phyloP scores from a whole-genome alignment of 2,113 vertebrate species.

The Carassius gibelio region DNA sequence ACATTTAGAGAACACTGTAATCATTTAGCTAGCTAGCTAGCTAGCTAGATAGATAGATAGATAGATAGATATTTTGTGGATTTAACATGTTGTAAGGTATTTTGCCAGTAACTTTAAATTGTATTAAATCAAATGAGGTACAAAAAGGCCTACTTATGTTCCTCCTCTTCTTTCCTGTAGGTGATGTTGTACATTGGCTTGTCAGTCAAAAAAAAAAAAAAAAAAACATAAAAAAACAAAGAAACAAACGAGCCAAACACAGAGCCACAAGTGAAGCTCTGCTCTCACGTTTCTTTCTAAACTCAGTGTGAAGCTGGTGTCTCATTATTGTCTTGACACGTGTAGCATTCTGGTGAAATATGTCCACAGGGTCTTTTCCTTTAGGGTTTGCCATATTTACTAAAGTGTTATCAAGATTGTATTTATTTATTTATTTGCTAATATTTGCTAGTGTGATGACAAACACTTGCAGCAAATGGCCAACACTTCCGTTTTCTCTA shows the following conservation, averaged over 20 bases:
- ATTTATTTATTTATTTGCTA: too few relatives aligned
- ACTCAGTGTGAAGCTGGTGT: constrained; percentile 79
- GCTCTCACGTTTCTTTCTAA: constrained; percentile 76
- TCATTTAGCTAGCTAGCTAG: too few relatives aligned
- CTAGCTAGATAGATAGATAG: too few relatives aligned
- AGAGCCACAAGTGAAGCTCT: neutral
- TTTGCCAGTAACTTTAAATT: neutral
- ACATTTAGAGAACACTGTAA: neutral
- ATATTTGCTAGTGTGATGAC: neutral
- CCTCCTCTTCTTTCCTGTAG: constrained; percentile 65
- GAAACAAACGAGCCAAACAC: neutral
- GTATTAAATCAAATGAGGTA: neutral
- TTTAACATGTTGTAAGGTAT: neutral
- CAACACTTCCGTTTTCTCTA: neutral
- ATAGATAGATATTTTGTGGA: neutral
- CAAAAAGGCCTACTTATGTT: constrained; percentile 70
- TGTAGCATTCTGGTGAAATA: constrained; percentile 74
- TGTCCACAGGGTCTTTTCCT: constrained; percentile 60
- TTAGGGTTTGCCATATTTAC: constrained; percentile 39
- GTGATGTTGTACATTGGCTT: constrained; percentile 82
- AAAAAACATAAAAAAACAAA: too few relatives aligned
- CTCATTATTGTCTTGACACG: constrained; percentile 76
- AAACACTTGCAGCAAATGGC: neutral
- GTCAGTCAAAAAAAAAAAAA: constrained; percentile 71
- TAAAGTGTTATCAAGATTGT: neutral